A percentile compares a stretch with the other conserved stretches of the same genome.
Conservation (phyloP, 2,113 vertebrate species). For the Xyrauchen texanus region DNA sequence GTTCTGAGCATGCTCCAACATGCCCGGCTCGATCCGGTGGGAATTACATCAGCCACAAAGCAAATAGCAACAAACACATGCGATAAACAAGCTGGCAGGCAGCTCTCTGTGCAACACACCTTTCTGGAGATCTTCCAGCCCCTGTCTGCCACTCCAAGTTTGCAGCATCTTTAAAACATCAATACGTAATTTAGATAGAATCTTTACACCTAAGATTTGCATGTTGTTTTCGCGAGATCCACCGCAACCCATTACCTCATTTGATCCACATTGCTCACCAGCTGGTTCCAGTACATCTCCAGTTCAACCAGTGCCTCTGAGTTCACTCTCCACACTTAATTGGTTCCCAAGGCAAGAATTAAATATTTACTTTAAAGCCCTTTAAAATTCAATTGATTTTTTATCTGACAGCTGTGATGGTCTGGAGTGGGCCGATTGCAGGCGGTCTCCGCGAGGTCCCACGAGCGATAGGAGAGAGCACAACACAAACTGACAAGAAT, state of each 20-base stretch:
- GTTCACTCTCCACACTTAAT: conserved; percentile 67
- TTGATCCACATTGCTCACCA: conserved; percentile 64
- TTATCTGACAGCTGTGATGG: conserved; percentile 68
- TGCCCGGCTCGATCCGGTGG: conserved; percentile 34
- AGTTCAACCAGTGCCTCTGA: conserved; percentile 60
- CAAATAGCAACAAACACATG: conserved; percentile 56
- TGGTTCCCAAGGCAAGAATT: conserved; percentile 72
- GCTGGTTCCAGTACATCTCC: conserved; percentile 66
- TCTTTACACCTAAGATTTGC: conserved; percentile 59
- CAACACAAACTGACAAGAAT: conserved; percentile 58
- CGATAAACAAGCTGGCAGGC: conserved; percentile 54
- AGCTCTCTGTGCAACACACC: conserved; percentile 54
- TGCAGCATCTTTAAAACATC: conserved; percentile 65
- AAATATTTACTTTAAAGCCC: conserved; percentile 70
- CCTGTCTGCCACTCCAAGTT: conserved; percentile 56
- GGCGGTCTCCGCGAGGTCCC: conserved; percentile 61
- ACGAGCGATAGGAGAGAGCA: conserved; percentile 51
- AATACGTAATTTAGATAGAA: conserved; percentile 63
- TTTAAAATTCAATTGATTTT: conserved; percentile 72
- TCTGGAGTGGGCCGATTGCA: conserved; percentile 61
- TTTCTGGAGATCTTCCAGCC: conserved; percentile 56
- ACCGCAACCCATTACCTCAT: conserved; percentile 30
- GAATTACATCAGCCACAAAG: conserved; percentile 58
- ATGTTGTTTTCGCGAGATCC: conserved; percentile 46
- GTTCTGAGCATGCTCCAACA: conserved; percentile 50